Evolutionary conservation across 2,113 vertebrate genomes (phyloP).

Genomic region (Microcebus jonahi): DNA sequence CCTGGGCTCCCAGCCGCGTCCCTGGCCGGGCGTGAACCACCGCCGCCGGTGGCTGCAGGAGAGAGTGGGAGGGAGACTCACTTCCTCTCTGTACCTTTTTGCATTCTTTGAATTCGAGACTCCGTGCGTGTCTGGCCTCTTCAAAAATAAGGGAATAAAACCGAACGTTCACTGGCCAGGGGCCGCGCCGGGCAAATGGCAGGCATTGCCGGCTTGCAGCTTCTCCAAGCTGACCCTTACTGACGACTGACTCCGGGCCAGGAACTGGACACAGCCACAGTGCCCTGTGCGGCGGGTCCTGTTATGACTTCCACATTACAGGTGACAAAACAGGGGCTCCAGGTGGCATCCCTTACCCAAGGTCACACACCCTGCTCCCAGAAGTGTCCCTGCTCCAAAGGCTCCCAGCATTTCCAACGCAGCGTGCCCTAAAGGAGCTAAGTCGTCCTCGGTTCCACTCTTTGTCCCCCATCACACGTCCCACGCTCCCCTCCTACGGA

Average conservation of each 20-base stretch:
- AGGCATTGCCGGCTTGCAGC: accelerated
- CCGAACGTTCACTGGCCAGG: background rate
- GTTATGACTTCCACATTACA: background rate
- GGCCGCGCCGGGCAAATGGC: background rate
- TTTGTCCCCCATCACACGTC: background rate
- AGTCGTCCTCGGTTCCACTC: background rate
- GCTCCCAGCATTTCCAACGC: background rate
- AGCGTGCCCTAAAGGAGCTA: background rate
- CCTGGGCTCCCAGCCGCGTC: no score
- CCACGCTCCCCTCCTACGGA: background rate
- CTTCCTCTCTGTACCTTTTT: background rate
- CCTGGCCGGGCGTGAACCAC: background rate
- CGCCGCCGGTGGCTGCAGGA: background rate
- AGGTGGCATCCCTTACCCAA: background rate
- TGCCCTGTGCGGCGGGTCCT: background rate
- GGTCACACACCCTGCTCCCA: background rate
- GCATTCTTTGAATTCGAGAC: background rate
- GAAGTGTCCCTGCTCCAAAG: background rate
- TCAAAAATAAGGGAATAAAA: background rate
- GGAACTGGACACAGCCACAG: background rate
- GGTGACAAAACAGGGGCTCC: background rate
- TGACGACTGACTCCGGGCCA: background rate
- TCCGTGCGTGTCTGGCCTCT: background rate
- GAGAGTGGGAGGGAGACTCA: background rate
- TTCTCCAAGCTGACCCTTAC: background rate